Percentiles rank a stretch among this genome's conserved stretches.
Conservation (phyloP, 35 echinoderm and acorn worm species). For the Ophiothrix spiculata region DNA sequence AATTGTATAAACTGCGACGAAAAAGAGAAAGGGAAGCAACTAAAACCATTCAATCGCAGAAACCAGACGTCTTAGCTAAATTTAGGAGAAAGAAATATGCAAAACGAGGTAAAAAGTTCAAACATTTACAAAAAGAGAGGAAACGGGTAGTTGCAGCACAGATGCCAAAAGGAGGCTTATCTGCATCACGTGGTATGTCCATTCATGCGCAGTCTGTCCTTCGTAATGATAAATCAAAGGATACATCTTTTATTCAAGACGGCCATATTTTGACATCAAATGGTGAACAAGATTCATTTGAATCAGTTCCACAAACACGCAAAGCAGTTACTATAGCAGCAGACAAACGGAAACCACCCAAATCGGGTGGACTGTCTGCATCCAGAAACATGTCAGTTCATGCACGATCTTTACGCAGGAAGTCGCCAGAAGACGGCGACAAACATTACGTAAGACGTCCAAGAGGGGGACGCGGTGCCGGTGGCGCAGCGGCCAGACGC, state of each 20-base stretch:
- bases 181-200: background rate
- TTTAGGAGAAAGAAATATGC: background rate
- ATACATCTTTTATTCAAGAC: too few relatives aligned
- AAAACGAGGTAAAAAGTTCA: background rate
- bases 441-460: too few relatives aligned
- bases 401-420: background rate
- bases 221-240: too few relatives aligned
- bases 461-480: background rate
- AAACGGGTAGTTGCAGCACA: background rate
- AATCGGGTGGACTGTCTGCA: background rate
- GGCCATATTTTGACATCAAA: too few relatives aligned
- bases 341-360: too few relatives aligned
- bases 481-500: background rate
- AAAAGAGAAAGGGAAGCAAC: background rate
- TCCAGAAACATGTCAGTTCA: background rate
- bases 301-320: too few relatives aligned
- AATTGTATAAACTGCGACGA: conserved; percentile 3
- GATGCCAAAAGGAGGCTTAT: background rate
- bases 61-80: background rate
- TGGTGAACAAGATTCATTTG: too few relatives aligned
- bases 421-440: background rate
- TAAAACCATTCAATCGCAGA: background rate
- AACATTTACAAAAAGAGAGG: background rate
- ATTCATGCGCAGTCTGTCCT: background rate
- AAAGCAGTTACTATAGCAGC: too few relatives aligned